Base-by-base conservation (phyloP, 2,888 invertebrate species). In the Drosophila stalkeri region DNA sequence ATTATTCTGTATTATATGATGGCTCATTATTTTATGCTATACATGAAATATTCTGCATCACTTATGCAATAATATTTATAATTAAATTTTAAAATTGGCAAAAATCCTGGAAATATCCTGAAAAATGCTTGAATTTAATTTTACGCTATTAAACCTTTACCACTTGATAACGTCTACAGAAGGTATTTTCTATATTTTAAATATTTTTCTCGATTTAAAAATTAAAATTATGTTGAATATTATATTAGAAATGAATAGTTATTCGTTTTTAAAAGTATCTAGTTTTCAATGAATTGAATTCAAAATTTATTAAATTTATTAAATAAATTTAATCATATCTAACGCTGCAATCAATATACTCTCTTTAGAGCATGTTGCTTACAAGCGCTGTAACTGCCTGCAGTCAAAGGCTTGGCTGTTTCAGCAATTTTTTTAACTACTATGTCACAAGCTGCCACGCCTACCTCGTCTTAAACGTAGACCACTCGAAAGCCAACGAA, bases 251-350 rank as follows among this genome's bases (percentile, higher is more conserved):
- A 41, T 41, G n/a, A 95, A 93, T 95, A 93, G 94, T 95, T 95
- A 95, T 92, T 94, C 95, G 94, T 94, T 94, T 94, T 94, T 94
- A 93, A 94, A 94, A 5, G 94, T 95, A 95, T 95, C 95, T 95
- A 94, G 94, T 95, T 95, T 94, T 94, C 94, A 4, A 27, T 27
- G 5, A 23, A 14, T 23, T 23, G 14, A 14, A 46, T 14, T 14
- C 8, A 14, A 12, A 46, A 46, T 33, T 33, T 33, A 33, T 33
- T 33, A 33, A 33, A 33, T 7, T 33, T 33, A 2, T 2, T 0
- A 23, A 23, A 27, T 27, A 27, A 27, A 27, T 27, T 27, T 27
- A 27, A 5, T 27, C 0, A 27, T 27, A 14, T 4, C 35, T 12
- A 35, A 14, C 37, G 14, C 14, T 16, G 39, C 16, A n/a, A 39